These are phyloP conservation scores for Sycobia sp. DNA, from an alignment of 1,140 invertebrate genomes.

Conservation along the genomic window DNA sequence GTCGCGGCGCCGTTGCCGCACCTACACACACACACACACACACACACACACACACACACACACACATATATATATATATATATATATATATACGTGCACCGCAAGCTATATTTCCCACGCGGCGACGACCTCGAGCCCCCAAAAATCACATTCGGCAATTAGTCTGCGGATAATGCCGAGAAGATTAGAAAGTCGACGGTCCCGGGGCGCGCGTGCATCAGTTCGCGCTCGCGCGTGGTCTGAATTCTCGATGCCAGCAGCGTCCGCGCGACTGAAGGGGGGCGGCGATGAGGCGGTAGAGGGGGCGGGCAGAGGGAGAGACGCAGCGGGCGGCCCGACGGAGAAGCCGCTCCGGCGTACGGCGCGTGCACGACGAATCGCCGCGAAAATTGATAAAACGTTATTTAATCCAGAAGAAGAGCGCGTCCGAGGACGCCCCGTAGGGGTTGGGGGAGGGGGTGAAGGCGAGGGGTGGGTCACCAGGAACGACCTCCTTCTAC, in stretches of 20 bases:
- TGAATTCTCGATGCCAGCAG: too few species aligned
- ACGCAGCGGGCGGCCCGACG: not conserved
- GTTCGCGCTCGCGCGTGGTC: too few species aligned
- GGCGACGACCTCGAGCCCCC: too few species aligned
- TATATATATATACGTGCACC: conserved; percentile 1
- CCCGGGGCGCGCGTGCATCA: too few species aligned
- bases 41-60: not conserved
- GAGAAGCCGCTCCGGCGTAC: too few species aligned
- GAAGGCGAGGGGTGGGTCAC: not conserved
- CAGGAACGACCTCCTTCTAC: conserved; percentile 32
- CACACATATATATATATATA: conserved; percentile 21
- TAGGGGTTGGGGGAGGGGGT: not conserved
- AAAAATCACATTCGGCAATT: too few species aligned
- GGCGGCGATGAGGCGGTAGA: not conserved
- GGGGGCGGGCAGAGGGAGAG: conserved; percentile 30
- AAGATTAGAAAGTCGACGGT: conserved; percentile 31
- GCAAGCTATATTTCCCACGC: too few species aligned
- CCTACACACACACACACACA: not conserved
- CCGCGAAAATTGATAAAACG: conserved; percentile 63
- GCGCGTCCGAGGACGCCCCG: too few species aligned
- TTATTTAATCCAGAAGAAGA: conserved; percentile 59
- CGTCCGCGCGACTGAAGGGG: not conserved
- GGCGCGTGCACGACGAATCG: conserved; percentile 52
- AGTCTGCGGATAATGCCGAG: conserved; percentile 19
- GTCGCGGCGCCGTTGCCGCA: not conserved